Base-by-base conservation (phyloP, 1,140 invertebrate genomes). In the Euborellia annulipes region DNA sequence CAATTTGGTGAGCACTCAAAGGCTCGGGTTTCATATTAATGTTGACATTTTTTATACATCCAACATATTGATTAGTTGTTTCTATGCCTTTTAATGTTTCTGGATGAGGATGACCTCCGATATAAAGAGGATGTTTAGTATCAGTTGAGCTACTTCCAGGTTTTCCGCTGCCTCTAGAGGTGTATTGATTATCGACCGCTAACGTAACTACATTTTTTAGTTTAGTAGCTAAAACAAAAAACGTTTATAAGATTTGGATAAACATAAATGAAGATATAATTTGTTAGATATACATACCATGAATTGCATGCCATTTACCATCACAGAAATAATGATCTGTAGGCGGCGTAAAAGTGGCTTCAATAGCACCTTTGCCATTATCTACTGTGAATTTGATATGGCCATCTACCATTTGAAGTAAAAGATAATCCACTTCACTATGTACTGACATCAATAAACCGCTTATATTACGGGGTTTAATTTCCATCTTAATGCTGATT, bases 221-320 rank as follows among this genome's bases (percentile, higher is more conserved):
- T 66, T 92, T 93, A 1, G 79, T 64, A 41, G 78, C 89, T 91
- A 62, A 43, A 70, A 78, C 55, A 48, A 51, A 59, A 32, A 59
- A 59, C 47, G 53, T 17, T 11, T 16, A 19, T 11, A 9, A 40
- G 9, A 17, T 40, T 9, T 40, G 11, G 16, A 9, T 40, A 9
- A 40, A 17, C 38, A 9, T 9, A 9, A 16, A 9, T 9, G 9
- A 40, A 40, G 9, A 8, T 40, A 40, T 16, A n/a, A 40, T 40
- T 23, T 16, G 46, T 45, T 18, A 19, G n/a, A 17, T 7, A 41
- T 51, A 51, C 59, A 64, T 61, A 91, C 87, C 83, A 70, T 79
- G 68, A 54, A 95, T 83, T 13, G 68, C 79, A 58, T 96, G 92
- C 90, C 92, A 97, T 21, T 87, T 69, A 23, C 93, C 92, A 67